Evolutionary conservation across 2,113 vertebrate genomes (phyloP).

Genomic region (Callaeas wilsoni): DNA sequence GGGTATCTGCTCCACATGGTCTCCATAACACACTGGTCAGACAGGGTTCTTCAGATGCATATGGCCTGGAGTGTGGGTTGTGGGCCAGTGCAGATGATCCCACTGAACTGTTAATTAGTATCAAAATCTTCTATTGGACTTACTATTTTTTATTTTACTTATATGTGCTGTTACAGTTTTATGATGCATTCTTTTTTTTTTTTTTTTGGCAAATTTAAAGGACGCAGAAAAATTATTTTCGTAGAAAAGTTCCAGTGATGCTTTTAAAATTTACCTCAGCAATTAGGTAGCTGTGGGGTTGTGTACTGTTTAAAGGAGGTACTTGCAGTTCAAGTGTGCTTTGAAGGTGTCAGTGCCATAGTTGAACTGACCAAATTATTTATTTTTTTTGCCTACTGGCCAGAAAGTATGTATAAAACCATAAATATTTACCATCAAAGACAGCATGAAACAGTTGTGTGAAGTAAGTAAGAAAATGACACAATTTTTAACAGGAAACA

Average conservation of each 20-base stretch:
- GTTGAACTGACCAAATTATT: neutral
- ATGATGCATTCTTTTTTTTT: neutral
- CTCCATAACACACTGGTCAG: neutral
- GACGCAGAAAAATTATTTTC: neutral
- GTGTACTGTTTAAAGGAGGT: neutral
- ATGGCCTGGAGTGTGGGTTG: neutral
- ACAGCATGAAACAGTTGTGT: neutral
- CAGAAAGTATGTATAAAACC: neutral
- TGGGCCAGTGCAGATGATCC: neutral
- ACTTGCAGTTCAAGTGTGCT: neutral
- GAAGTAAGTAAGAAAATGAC: neutral
- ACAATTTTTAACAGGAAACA: neutral
- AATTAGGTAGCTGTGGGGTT: neutral
- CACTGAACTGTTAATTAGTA: neutral
- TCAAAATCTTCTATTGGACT: neutral
- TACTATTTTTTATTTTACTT: neutral
- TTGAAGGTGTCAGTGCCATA: neutral
- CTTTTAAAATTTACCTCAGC: neutral
- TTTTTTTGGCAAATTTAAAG: neutral
- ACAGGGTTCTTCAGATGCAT: neutral
- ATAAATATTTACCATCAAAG: neutral
- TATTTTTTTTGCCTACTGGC: neutral
- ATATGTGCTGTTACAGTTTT: neutral
- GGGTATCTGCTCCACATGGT: neutral
- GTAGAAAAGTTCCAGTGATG: neutral